Evolutionary conservation across 2,888 invertebrate genomes (phyloP), one percentile per base, ranked within the genome.

Genomic region (Blastobasis adustella): DNA sequence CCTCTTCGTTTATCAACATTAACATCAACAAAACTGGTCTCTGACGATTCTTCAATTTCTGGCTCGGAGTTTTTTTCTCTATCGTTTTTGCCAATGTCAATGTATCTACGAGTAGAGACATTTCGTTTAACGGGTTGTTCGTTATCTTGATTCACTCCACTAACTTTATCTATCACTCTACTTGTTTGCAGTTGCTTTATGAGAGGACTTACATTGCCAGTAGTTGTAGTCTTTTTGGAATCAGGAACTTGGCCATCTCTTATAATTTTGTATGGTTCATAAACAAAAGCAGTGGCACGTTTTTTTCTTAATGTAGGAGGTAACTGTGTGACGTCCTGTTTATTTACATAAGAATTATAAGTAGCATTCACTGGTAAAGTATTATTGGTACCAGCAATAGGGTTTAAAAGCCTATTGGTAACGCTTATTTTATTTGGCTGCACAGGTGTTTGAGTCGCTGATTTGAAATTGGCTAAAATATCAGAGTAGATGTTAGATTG

Each of bases 211-310:
- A 83, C 72, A 55, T 84, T 85, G 54, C 76, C 71, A 4, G 71
- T 69, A 7, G 81, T 76, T 6, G 80, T 79, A 38, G 82, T 80
- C 70, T 86, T 87, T 53, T 83, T 87, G 1, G 80, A 77, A 51
- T 85, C 87, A 54, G 72, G 76, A 39, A 71, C 58, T 67, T 81
- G 82, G 37, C 73, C 73, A 47, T 87, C 86, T 62, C 73, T 76
- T 47, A 89, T 83, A 39, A 88, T 84, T 74, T 89, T 89, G 53
- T 89, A 89, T 0, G 88, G 88, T 63, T 89, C 88, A 57, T 89
- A 89, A 5, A 81, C 63, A 71, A 88, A 88, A 1, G 79, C 69
- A 5, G 77, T 58, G 10, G 79, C 73, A 58, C 89, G 66, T 62
- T 72, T 85, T 53, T 58, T 73, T 62, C 88, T 66, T 10, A 59